Conservation (phyloP, 2,113 vertebrate species). For the Eudyptes chrysolophus region DNA sequence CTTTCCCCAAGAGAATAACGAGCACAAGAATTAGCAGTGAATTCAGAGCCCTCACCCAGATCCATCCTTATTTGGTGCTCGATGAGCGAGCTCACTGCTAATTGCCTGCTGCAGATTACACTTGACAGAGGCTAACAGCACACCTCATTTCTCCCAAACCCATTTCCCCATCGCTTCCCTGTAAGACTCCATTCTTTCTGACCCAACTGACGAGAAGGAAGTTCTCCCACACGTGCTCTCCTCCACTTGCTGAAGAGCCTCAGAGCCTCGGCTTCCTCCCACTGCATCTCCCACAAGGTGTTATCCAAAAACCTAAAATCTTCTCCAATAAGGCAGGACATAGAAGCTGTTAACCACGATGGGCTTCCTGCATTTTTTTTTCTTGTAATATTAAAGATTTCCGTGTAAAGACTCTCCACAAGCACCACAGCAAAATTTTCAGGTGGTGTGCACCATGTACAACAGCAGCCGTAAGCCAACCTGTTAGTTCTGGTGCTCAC, state of each 20-base stretch:
- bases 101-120: neutral
- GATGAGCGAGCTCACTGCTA: rapidly evolving
- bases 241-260: neutral
- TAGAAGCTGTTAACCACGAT: neutral
- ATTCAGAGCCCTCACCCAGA: neutral
- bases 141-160: neutral
- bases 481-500: neutral
- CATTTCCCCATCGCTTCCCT: neutral
- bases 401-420: neutral
- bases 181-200: neutral
- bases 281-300: neutral
- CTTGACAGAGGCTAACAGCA: neutral
- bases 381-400: neutral
- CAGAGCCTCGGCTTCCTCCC: neutral
- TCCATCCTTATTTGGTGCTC: neutral
- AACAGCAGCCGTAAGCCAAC: neutral
- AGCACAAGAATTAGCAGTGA: neutral
- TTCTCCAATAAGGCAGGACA: neutral
- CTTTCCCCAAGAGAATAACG: neutral
- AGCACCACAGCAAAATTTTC: neutral
- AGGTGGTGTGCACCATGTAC: neutral
- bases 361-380: neutral
- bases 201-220: neutral
- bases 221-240: rapidly evolving
- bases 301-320: neutral